Evolutionary conservation across 2,888 invertebrate species (phyloP), one percentile per base, ranked within the genome.

Genomic region (Parnassius glacialis): DNA sequence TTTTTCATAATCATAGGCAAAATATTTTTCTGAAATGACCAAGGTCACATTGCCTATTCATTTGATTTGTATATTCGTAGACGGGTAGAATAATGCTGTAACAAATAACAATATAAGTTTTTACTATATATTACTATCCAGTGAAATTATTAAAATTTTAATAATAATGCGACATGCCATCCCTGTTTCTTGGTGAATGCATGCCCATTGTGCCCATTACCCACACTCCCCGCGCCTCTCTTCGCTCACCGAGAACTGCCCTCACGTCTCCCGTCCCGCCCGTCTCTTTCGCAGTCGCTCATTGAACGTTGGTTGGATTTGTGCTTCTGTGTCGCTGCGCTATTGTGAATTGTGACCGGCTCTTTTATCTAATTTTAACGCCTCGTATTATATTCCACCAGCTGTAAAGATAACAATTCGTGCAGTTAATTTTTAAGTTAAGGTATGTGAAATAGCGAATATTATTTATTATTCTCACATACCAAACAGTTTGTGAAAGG

Each of bases 341-440:
- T 77, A 76, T 83, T 84, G 80, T 83, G 74, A 78, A 76, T 83
- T 84, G 80, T 83, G 74, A 78, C 85, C 83, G 84, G 85, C 77
- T 20, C 78, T 87, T 80, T 87, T 89, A 85, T 85, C 84, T 85
- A 78, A 78, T 78, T 77, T 80, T 64, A 67, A 81, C 80, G 76
- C 73, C 79, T 75, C 77, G 72, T 81, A 80, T 81, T 83, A 74
- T 78, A 81, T 66, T 69, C 64, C 78, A 72, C 75, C 76, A 74
- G 72, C 76, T 72, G 78, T 78, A 78, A 81, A 84, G 81, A 85
- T 83, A 80, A 73, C 74, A 78, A 82, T 84, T 80, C 76, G 87
- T 89, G 83, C 78, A 82, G 89, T 90, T 87, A 84, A 83, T 82
- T 85, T 85, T 84, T 83, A 84, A 86, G 85, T 87, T 81, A 85